Evolutionary conservation across 2,888 invertebrate genomes (phyloP).

Genomic region (Drosophila ustulata): DNA sequence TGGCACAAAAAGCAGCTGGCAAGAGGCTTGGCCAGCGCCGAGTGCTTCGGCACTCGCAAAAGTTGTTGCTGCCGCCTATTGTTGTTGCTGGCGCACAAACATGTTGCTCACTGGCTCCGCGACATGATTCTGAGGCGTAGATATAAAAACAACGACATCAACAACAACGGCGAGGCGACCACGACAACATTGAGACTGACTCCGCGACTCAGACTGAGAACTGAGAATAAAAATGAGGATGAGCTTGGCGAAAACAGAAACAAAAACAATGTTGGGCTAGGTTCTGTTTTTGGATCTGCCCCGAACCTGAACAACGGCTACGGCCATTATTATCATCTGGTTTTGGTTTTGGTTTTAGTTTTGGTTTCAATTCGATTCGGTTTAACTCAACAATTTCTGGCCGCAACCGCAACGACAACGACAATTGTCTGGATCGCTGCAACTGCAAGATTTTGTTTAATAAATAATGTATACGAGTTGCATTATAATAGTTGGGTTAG

Average conservation of each 20-base stretch:
- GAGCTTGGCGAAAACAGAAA: conserved; percentile 57
- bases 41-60: conserved; percentile 71
- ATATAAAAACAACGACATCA: conserved; percentile 56
- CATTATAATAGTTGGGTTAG: too few relatives aligned
- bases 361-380: background rate
- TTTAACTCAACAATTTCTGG: conserved; percentile 18
- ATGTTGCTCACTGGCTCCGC: conserved; percentile 79
- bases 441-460: too few relatives aligned
- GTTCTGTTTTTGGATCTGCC: conserved; percentile 52
- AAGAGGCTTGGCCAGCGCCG: conserved; percentile 67
- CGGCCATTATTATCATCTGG: conserved; percentile 69
- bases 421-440: conserved; percentile 11
- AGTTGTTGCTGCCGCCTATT: conserved; percentile 39
- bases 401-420: conserved; percentile 12
- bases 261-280: conserved; percentile 74
- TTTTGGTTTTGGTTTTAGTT: conserved; percentile 66
- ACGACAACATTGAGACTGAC: conserved; percentile 24
- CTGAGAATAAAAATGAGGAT: conserved; percentile 6
- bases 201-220: too few relatives aligned
- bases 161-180: conserved; percentile 36
- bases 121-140: conserved; percentile 77
- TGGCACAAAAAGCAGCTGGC: conserved; percentile 71
- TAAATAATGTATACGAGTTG: background rate
- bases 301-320: conserved; percentile 45
- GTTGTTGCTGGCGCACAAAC: conserved; percentile 59